Percentiles rank a stretch among this genome's conserved stretches.
Conservation (phyloP, 2,888 invertebrate genomes). For the Hyppa rectilinea region DNA sequence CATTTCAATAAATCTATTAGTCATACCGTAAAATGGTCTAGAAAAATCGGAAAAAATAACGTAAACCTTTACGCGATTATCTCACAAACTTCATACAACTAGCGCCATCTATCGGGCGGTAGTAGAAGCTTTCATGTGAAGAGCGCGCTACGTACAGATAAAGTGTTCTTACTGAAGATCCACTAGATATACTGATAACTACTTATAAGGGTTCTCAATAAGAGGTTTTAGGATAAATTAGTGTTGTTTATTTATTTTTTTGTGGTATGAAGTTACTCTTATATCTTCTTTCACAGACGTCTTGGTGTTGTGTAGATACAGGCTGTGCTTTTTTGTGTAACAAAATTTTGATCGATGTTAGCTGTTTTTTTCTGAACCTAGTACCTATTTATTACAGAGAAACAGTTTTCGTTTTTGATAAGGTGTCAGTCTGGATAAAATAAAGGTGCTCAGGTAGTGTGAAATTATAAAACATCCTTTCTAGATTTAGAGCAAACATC, state of each 20-base stretch:
- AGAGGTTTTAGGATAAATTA: slow-evolving; percentile 28
- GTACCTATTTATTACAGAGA: not conserved
- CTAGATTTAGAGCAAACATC: not conserved
- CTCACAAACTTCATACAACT: slow-evolving; percentile 51
- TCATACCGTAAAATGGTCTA: slow-evolving; percentile 50
- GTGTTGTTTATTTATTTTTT: slow-evolving; percentile 22
- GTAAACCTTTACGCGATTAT: not conserved
- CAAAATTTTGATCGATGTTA: not conserved
- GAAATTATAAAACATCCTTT: not conserved
- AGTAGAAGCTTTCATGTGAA: slow-evolving; percentile 69
- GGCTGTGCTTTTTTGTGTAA: not conserved
- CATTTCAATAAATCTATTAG: slow-evolving; percentile 55
- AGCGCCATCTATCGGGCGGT: slow-evolving; percentile 86
- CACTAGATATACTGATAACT: slow-evolving; percentile 34
- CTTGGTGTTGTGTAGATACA: not conserved
- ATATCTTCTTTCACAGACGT: not conserved
- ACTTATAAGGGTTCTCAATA: slow-evolving; percentile 47
- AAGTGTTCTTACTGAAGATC: slow-evolving; percentile 22
- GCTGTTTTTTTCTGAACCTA: no score
- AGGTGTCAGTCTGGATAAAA: no score
- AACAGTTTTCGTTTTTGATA: not conserved
- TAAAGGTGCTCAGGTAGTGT: not conserved
- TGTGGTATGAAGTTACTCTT: not conserved
- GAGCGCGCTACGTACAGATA: slow-evolving; percentile 8
- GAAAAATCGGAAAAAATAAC: slow-evolving; percentile 39